phyloP scores from a whole-genome alignment of 2,888 invertebrate species.

The Mantis religiosa region DNA sequence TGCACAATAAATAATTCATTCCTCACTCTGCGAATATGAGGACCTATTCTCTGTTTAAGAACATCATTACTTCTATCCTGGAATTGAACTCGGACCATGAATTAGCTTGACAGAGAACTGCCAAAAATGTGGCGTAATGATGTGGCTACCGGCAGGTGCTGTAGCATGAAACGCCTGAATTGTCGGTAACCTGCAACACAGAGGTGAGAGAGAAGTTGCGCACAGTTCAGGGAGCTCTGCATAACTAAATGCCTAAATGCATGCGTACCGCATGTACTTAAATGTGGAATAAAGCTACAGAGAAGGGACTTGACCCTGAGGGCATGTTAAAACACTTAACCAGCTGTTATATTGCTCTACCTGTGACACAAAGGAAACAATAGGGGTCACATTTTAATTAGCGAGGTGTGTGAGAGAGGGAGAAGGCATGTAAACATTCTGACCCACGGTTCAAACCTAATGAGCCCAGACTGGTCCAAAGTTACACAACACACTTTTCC shows the following conservation, averaged over 20 bases:
- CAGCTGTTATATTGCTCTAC: neutral
- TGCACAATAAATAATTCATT: no score
- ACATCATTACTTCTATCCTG: no score
- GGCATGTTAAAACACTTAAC: neutral
- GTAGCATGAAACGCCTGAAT: no score
- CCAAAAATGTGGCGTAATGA: no score
- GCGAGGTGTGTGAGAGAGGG: neutral
- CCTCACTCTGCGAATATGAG: no score
- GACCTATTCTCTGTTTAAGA: no score
- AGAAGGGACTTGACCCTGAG: neutral
- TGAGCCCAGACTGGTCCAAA: neutral
- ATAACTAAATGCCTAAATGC: neutral
- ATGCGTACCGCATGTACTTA: no score
- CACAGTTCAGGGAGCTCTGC: neutral
- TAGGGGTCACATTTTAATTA: neutral
- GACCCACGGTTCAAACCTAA: neutral
- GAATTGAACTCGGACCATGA: no score
- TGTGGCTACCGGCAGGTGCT: no score
- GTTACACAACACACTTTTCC: neutral
- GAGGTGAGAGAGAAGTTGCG: neutral
- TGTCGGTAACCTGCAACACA: no score
- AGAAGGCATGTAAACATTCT: neutral
- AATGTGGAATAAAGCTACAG: neutral
- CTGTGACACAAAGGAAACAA: neutral
- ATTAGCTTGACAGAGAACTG: no score